Evolutionary conservation across 1,140 invertebrate genomes (phyloP), one percentile per base, ranked within the genome.

Genomic region (Bombus superbus): DNA sequence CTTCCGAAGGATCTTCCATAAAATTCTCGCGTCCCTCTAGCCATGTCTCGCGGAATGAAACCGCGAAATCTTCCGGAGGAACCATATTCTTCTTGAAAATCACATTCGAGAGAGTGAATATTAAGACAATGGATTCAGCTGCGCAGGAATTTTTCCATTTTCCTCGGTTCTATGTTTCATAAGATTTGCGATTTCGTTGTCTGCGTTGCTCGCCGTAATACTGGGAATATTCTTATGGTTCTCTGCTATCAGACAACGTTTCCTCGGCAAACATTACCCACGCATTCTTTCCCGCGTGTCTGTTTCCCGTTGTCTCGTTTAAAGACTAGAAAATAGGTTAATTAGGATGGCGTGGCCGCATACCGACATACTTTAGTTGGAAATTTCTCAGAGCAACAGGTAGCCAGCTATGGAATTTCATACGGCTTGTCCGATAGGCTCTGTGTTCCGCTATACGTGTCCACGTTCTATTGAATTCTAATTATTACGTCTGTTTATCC

Each of bases 311-410:
- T 77, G 62, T 83, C 72, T 40, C 74, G 64, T 84, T 78, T 32
- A 47, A 73, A 53, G 59, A 59, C 28, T 44, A 15, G 79, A 81
- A 81, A 68, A 81, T 68, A 74, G 79, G 78, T 81, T 85, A 85
- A 85, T 85, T 85, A 85, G 78, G 35, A 59, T 47, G 68, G 53
- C 10, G 40, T n/a, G 32, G 66, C 40, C 57, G 77, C 69, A 68
- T 85, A 59, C 42, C 79, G 38, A 28, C 78, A 74, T 85, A 85
- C 83, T 81, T 85, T 68, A 57, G 78, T 66, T 75, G 84, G 79
- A 74, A 85, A 85, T 85, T 81, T 85, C 84, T 85, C 71, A n/a
- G 57, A 81, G 84, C 84, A 85, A 85, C 84, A 85, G 84, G 84
- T 85, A 81, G 84, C 32, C 77, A n/a, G 53, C 78, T 68, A 75